Evolutionary conservation across 2,113 vertebrate genomes (phyloP), one percentile per base, ranked within the genome.

Genomic region (Nycticryphes semicollaris): DNA sequence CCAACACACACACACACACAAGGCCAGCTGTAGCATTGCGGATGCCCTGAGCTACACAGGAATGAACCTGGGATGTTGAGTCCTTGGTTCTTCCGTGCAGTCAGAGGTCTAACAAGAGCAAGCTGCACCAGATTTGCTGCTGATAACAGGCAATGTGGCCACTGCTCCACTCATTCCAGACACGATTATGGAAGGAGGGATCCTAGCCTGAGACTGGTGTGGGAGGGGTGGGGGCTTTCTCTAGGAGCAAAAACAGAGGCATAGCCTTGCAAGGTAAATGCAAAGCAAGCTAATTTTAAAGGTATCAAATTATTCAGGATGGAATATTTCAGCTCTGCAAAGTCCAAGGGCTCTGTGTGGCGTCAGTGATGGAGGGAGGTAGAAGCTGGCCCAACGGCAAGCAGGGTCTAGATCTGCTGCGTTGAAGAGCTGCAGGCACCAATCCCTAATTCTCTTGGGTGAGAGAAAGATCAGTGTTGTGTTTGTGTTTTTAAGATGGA

Each of bases 401-500:
- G 48, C 47, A 89, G 47, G 22, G 25, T 43, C 66, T 45, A 37
- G 37, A 51, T 22, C 4, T 25, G 35, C 56, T 64, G 48, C 4
- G 1, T 48, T 79, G 33, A 87, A 93, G 56, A 87, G 37, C 81
- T 60, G 35, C 62, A 88, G 73, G 68, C 60, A 41, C 57, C 5
- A 14, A 91, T 75, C 95, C 77, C 35, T 41, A 35, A 0, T 83
- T 69, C 84, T 95, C 67, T 54, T 62, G 87, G 59, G 66, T 79
- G 87, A 92, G 62, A 95, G 81, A 33, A 63, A 89, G 89, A 82
- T 72, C 59, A 89, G 63, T 0, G 0, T 35, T 89, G 53, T 85
- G 74, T 94, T 94, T 95, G 69, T 94, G 81, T 96, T 96, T 94
- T 89, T 74, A 87, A 69, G 87, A 96, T 92, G 72, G 92, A 83